Evolutionary conservation across 1,140 invertebrate species (phyloP), one percentile per base, ranked within the genome.

Genomic region (Leptonema lineaticorne): DNA sequence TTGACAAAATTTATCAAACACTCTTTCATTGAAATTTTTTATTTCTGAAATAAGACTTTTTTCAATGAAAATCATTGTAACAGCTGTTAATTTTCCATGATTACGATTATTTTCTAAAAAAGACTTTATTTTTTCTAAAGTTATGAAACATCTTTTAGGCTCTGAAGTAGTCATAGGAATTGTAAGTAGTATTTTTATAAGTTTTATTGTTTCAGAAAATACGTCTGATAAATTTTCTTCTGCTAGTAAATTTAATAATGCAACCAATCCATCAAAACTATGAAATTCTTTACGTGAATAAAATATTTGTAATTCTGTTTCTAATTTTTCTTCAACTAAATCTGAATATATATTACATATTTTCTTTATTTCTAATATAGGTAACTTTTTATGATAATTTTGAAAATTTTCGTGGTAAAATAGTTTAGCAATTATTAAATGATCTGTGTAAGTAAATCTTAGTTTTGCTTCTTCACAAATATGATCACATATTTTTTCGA

Each of bases 21-120:
- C 74, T 67, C 63, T 69, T 37, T 75, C 60, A 69, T 75, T 73
- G 58, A 76, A 76, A 56, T 76, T 62, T 62, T 30, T 14, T 53
- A 74, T 74, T 18, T 74, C 57, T 27, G 53, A 64, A 22, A 74
- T 46, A 9, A 75, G 63, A 48, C 20, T 27, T 68, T 69, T 68
- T 46, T 73, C 66, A 7, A 72, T 69, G 1, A 60, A 69, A 5
- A 63, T 30, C 72, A 74, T 72, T 37, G 67, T 45, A 27, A 73
- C 65, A n/a, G 73, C 63, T 27, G 58, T 69, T 20, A 74, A 53
- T 57, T 65, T 48, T 7, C 69, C 69, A 59, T 71, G 57, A 26
- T 24, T 29, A 64, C 73, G 71, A 4, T 37, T 45, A 41, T 71
- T 74, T 53, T 66, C 24, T 20, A 72, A 56, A 53, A 59, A 72